phyloP scores from a whole-genome alignment of 1,140 invertebrate species.

The Zaprionus africanus region DNA sequence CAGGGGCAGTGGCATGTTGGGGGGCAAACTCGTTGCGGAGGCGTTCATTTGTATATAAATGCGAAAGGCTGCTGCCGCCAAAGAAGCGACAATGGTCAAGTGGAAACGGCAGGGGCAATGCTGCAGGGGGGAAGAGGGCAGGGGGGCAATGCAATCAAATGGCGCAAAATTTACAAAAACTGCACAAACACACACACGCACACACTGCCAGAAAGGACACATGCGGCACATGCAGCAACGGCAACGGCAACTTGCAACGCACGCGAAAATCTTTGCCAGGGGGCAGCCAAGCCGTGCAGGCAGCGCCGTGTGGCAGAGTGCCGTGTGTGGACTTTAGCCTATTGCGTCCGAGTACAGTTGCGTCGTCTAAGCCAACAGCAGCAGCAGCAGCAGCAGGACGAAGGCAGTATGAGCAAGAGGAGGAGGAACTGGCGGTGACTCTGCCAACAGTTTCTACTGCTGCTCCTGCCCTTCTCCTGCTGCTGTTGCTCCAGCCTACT shows the following conservation, averaged over 20 bases:
- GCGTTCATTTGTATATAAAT: conserved; percentile 83
- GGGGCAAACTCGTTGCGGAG: conserved; percentile 47
- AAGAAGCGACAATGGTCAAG: conserved; percentile 78
- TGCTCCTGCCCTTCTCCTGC: not conserved
- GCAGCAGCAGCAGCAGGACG: conserved; percentile 25
- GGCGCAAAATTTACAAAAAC: conserved; percentile 82
- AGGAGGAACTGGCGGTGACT: conserved; percentile 1
- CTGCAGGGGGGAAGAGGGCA: not conserved
- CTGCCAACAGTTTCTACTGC: not conserved
- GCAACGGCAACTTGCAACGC: conserved; percentile 70
- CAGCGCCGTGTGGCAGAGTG: conserved; percentile 16
- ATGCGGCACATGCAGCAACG: conserved; percentile 26
- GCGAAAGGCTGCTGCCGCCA: conserved; percentile 46
- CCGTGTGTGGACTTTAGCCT: conserved; percentile 34
- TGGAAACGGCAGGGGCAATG: conserved; percentile 52
- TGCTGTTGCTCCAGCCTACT: not conserved
- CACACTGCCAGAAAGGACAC: conserved; percentile 1
- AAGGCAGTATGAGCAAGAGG: not conserved
- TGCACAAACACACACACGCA: conserved; percentile 46
- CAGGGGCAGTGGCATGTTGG: not conserved
- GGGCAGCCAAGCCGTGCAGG: conserved; percentile 24
- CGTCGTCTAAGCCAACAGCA: conserved; percentile 74
- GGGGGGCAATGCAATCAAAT: conserved; percentile 76
- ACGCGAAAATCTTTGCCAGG: conserved; percentile 76
- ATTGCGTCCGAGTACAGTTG: conserved; percentile 67